Conservation (phyloP, 2,888 invertebrate species). For the Chrysopilus asiliformis region DNA sequence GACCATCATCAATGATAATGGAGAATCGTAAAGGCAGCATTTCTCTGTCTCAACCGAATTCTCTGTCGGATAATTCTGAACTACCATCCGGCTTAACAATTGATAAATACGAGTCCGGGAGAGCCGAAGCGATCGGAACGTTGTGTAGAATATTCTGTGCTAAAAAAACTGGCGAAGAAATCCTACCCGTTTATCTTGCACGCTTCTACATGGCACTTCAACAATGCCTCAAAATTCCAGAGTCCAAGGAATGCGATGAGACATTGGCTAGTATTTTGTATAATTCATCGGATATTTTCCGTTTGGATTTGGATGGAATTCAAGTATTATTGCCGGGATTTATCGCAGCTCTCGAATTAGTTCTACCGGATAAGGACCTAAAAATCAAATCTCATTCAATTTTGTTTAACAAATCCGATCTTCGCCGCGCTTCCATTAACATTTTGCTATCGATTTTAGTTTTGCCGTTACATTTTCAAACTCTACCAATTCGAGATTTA, state of each 20-base stretch:
- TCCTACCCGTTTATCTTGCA: conserved; percentile 83
- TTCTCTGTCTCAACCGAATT: conserved; percentile 48
- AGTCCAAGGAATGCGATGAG: conserved; percentile 55
- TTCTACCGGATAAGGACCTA: conserved; percentile 74
- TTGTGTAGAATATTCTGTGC: conserved; percentile 92
- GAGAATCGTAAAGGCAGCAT: conserved; percentile 43
- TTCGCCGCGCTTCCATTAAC: conserved; percentile 85
- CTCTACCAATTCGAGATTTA: conserved; percentile 56
- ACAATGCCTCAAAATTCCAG: conserved; percentile 63
- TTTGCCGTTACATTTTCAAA: conserved; percentile 84
- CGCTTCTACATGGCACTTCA: conserved; percentile 85
- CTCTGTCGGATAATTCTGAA: conserved; percentile 51
- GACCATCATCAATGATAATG: conserved; percentile 52
- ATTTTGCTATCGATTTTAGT: conserved; percentile 81
- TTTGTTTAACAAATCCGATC: conserved; percentile 50
- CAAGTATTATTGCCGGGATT: conserved; percentile 82
- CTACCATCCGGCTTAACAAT: conserved; percentile 56
- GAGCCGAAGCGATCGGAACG: conserved; percentile 90
- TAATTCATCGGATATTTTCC: conserved; percentile 77
- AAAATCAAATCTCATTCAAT: conserved; percentile 56
- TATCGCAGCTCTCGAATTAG: conserved; percentile 78
- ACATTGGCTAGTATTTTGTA: conserved; percentile 77
- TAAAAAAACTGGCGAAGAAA: conserved; percentile 87
- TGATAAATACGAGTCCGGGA: conserved; percentile 68
- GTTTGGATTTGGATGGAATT: conserved; percentile 84